Evolutionary conservation across 2,113 vertebrate species (phyloP).

Genomic region (Sprattus sprattus): DNA sequence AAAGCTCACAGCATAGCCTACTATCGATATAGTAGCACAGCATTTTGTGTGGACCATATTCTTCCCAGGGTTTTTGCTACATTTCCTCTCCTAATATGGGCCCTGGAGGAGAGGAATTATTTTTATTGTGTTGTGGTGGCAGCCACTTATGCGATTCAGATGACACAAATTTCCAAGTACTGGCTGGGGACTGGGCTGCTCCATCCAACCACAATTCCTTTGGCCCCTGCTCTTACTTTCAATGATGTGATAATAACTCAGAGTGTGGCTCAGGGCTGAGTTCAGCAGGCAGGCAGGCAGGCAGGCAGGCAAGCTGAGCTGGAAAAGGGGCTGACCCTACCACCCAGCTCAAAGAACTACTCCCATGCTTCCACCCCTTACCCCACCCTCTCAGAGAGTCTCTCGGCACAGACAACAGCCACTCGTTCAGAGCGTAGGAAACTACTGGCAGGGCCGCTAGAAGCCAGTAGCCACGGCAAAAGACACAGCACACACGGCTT

Average conservation of each 20-base stretch:
- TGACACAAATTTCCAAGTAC: constrained; percentile 28
- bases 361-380: background rate
- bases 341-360: background rate
- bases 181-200: background rate
- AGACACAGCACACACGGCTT: constrained; percentile 6
- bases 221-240: background rate
- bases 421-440: background rate
- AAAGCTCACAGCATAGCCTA: background rate
- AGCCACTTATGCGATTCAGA: constrained; percentile 30
- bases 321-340: background rate
- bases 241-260: background rate
- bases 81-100: background rate
- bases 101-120: background rate
- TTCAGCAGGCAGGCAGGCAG: background rate
- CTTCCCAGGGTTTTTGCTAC: background rate
- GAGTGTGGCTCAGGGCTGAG: background rate
- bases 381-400: constrained; percentile 2
- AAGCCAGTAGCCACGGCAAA: background rate
- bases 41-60: background rate
- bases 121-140: background rate
- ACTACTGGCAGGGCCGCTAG: background rate
- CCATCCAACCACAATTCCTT: background rate
- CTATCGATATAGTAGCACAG: background rate
- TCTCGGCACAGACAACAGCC: background rate
- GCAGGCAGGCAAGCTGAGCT: background rate